Percentiles rank a stretch among this genome's conserved stretches.
These are phyloP conservation scores for Gasterosteus aculeatus DNA, from an alignment of 2,113 vertebrate genomes.

Conservation along the genomic window DNA sequence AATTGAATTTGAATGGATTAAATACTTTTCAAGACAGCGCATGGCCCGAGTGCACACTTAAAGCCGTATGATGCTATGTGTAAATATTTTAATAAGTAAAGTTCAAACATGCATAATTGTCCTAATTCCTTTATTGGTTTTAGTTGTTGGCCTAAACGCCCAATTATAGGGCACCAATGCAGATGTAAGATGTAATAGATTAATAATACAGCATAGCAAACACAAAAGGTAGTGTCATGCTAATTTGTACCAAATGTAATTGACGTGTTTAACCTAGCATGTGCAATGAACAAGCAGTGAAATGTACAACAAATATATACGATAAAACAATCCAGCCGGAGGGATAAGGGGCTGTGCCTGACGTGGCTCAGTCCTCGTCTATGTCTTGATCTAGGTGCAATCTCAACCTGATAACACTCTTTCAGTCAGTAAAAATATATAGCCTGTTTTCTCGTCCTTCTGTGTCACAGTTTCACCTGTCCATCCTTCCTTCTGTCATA, in stretches of 20 bases:
- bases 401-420: constrained; percentile 21
- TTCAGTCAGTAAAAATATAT: constrained; percentile 45
- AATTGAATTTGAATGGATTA: no score
- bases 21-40: no score
- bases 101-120: background rate
- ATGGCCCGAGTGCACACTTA: background rate
- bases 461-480: constrained; percentile 43
- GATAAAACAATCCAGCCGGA: background rate
- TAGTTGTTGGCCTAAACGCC: no score
- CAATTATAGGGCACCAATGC: background rate
- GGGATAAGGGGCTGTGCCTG: constrained; percentile 13
- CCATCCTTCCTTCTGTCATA: constrained; percentile 53
- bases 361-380: constrained; percentile 37
- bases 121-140: background rate
- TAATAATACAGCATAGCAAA: background rate
- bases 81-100: background rate
- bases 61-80: background rate
- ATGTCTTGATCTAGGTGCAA: constrained; percentile 24
- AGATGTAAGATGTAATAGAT: background rate
- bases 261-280: background rate
- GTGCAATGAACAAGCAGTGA: background rate
- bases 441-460: constrained; percentile 53
- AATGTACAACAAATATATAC: background rate
- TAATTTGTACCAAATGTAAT: background rate
- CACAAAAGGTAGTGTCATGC: no score